A percentile compares a stretch with the other conserved stretches of the same genome.
phyloP scores from a whole-genome alignment of 2,797 vertebrate species.

The Rhinatrema bivittatum region DNA sequence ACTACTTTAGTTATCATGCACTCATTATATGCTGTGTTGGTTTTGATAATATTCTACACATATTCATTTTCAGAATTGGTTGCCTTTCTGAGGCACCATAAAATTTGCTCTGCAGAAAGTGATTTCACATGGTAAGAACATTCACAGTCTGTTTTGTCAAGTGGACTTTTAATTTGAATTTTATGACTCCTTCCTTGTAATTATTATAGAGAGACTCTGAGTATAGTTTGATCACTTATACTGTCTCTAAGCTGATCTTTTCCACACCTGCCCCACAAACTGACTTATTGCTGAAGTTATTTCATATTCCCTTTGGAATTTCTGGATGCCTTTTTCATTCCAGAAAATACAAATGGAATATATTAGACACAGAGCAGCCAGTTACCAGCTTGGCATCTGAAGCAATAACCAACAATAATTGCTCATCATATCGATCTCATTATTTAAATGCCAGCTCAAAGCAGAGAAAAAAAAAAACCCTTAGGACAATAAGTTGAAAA shows the following conservation, averaged over 20 bases:
- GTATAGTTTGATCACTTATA: background rate
- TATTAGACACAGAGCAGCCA: background rate
- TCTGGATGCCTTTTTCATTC: background rate
- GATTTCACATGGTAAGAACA: background rate
- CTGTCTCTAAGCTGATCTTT: accelerated
- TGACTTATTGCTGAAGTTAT: background rate
- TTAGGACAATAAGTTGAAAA: slow-evolving; percentile 1
- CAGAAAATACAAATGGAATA: background rate
- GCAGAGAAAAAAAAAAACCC: background rate
- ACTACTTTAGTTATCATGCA: no score
- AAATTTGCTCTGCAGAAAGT: background rate
- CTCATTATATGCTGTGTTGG: no score
- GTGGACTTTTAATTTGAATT: background rate
- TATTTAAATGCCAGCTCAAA: background rate
- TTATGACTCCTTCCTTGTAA: background rate
- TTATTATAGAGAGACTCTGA: background rate
- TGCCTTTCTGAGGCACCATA: background rate
- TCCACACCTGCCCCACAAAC: background rate
- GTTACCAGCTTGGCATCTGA: background rate
- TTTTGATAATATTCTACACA: no score
- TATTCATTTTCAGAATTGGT: background rate
- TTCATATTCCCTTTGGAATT: background rate
- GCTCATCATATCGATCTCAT: no score
- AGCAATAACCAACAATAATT: background rate
- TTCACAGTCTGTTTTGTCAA: background rate